Percentiles rank a stretch among this genome's conserved stretches.
Evolutionary conservation across 2,797 vertebrate genomes (phyloP).

Genomic region (Sebastes minor): DNA sequence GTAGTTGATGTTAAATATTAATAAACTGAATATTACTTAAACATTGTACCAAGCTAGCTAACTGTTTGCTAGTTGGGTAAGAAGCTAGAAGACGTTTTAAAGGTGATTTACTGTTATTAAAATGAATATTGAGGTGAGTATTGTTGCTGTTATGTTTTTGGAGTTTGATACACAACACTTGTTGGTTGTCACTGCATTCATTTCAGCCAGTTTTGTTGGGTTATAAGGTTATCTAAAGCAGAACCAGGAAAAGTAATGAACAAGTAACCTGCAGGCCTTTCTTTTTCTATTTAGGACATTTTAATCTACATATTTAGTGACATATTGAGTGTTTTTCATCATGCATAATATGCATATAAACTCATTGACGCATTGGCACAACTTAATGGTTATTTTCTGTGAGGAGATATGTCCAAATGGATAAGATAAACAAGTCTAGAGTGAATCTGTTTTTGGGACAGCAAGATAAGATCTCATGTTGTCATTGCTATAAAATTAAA

Average conservation of each 20-base stretch:
- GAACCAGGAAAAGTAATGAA: not conserved
- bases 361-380: not conserved
- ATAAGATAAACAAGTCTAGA: not conserved
- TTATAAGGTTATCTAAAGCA: not conserved
- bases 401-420: not conserved
- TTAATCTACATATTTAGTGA: too few species aligned
- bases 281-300: too few species aligned
- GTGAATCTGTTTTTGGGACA: not conserved
- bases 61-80: conserved; percentile 14
- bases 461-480: not conserved
- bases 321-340: not conserved
- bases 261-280: conserved; percentile 2
- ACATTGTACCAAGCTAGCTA: conserved; percentile 18
- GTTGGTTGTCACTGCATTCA: conserved; percentile 12
- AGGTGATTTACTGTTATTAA: not conserved
- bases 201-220: not conserved
- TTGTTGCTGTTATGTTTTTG: not conserved
- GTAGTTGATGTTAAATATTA: not conserved
- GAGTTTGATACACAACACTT: not conserved
- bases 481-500: not conserved
- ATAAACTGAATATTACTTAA: not conserved
- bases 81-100: conserved; percentile 16
- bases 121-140: not conserved
- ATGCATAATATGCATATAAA: not conserved
- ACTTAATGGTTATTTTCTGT: not conserved